These are phyloP conservation scores for Daptonema setosum DNA, from an alignment of 2,888 invertebrate species.

Conservation along the genomic window DNA sequence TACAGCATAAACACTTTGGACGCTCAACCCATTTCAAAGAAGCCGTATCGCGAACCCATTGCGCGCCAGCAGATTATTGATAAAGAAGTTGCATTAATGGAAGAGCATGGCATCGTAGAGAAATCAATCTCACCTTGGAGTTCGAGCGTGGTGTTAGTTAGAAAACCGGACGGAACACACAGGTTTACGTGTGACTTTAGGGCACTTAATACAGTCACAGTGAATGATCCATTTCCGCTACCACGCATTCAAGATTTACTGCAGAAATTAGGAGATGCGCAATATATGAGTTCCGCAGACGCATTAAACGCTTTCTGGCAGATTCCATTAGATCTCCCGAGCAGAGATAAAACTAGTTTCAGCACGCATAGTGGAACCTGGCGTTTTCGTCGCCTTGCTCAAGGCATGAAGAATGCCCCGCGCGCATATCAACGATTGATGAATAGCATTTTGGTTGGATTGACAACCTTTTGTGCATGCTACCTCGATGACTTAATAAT, in stretches of 20 bases:
- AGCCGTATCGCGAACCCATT: not conserved
- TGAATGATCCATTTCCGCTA: constrained; percentile 11
- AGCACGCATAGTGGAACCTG: constrained; percentile 11
- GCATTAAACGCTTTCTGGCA: constrained; percentile 13
- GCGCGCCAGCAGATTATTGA: not conserved
- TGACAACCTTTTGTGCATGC: constrained; percentile 9
- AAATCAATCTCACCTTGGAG: constrained; percentile 23
- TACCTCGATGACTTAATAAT: constrained; percentile 16
- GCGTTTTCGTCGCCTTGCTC: constrained; percentile 17
- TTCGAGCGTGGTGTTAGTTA: constrained; percentile 25
- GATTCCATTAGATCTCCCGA: constrained; percentile 9
- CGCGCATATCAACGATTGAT: constrained; percentile 17
- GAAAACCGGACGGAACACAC: constrained; percentile 20
- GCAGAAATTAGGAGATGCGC: constrained; percentile 4
- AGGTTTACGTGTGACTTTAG: constrained; percentile 18
- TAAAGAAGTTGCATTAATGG: not conserved
- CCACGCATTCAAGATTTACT: constrained; percentile 11
- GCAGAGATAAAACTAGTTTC: constrained; percentile 16
- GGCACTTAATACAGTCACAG: constrained; percentile 13
- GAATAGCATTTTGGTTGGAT: constrained; percentile 10
- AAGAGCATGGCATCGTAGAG: constrained; percentile 8
- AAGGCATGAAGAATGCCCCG: constrained; percentile 16
- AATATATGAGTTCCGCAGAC: constrained; percentile 12
- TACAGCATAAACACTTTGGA: not conserved
- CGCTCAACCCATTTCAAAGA: not conserved